Conservation (phyloP, 2,888 invertebrate genomes). For the Drepanosiphum platanoidis region DNA sequence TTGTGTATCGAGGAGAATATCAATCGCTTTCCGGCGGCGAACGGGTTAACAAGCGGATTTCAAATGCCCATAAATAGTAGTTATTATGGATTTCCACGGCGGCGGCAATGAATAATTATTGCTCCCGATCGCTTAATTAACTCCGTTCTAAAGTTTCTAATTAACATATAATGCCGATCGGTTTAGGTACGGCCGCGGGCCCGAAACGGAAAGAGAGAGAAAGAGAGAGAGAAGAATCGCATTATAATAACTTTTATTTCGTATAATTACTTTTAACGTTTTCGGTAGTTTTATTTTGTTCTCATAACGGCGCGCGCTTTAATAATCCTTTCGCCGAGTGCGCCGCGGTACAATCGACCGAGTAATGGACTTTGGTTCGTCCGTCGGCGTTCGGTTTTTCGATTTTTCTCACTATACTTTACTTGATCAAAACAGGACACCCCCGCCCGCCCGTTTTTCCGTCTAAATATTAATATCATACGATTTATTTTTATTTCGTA, state of each 20-base stretch:
- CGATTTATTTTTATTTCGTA: too few relatives aligned
- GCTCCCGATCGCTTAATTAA: not conserved
- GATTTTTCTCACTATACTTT: too few relatives aligned
- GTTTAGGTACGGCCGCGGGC: not conserved
- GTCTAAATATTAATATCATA: too few relatives aligned
- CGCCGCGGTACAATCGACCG: too few relatives aligned
- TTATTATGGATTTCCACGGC: slow-evolving; percentile 12
- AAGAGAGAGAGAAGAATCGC: not conserved
- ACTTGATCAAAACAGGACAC: too few relatives aligned
- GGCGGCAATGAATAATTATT: slow-evolving; percentile 14
- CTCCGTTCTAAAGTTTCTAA: not conserved
- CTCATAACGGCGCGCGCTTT: too few relatives aligned
- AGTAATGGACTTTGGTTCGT: too few relatives aligned
- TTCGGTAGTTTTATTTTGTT: not conserved
- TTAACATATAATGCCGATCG: not conserved
- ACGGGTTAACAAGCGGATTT: not conserved
- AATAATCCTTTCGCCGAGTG: too few relatives aligned
- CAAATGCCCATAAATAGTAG: not conserved
- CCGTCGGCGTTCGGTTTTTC: too few relatives aligned
- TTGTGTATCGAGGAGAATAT: not conserved
- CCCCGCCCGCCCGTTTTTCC: too few relatives aligned
- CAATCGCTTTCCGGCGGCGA: not conserved
- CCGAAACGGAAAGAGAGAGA: too few relatives aligned
- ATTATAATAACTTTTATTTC: not conserved
- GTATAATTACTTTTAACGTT: not conserved